Evolutionary conservation across 2,797 vertebrate genomes (phyloP), one percentile per base, ranked within the genome.

Genomic region (Brachyalestes nurse): DNA sequence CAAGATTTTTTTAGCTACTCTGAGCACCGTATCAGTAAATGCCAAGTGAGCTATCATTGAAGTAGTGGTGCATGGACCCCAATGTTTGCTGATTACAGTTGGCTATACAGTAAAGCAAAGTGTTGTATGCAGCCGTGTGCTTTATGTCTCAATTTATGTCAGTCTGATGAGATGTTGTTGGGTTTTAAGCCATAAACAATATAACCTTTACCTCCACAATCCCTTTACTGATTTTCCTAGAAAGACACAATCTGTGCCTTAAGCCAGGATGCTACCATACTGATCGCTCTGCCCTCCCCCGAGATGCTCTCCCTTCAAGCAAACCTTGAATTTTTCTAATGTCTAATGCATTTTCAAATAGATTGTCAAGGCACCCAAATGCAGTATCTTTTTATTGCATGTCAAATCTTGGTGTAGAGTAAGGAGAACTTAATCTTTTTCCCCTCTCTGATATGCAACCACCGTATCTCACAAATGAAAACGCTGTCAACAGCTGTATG

Each of bases 291-390:
- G 69, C 55, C 40, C 38, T 69, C 81, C 74, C 76, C 7, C 40
- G 73, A 83, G 82, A 82, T 25, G 49, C 6, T 67, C 65, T 65
- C 75, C 77, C 65, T 40, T 73, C 69, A 72, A 76, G 47, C 47
- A 83, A 84, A 74, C 65, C 78, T 21, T 25, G 72, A 82, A 82
- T 85, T 77, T 78, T 85, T 85, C 71, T 79, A 49, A 70, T 25
- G 47, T 85, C 64, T 83, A 83, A 82, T 85, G 86, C 86, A 82
- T 87, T 83, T 65, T 80, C 79, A 87, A 87, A 87, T 51, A 83
- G 81, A 85, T 80, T 66, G 79, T 85, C 81, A 75, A 81, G 75
- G 64, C 73, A 23, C 16, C 67, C 60, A 47, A 61, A 34, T 71
- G 77, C 72, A 83, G 81, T 77, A 85, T 85, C 79, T 81, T 82